These are phyloP conservation scores for Caenorhabditis briggsae DNA, from an alignment of 1,140 invertebrate genomes.

Conservation along the genomic window DNA sequence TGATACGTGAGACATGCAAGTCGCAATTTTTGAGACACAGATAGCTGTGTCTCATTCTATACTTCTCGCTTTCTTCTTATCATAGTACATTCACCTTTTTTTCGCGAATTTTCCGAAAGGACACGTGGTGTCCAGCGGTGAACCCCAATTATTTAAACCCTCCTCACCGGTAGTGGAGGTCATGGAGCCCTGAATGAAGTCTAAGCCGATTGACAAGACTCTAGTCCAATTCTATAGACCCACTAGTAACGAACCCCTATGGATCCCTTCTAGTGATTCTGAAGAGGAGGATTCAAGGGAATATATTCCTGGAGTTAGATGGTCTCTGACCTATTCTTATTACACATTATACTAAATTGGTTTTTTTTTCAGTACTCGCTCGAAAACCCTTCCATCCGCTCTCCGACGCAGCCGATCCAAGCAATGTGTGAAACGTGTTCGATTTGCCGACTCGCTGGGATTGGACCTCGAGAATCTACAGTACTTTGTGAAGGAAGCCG, in stretches of 20 bases:
- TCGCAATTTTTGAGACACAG: neutral
- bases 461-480: conserved; percentile 49
- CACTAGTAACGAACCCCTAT: conserved; percentile 23
- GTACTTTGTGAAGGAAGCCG: conserved; percentile 49
- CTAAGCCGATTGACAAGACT: conserved; percentile 25
- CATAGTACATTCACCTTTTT: conserved; percentile 39
- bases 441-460: conserved; percentile 51
- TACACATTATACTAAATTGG: neutral
- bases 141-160: neutral
- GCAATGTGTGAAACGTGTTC: conserved; percentile 40
- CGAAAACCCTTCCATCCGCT: conserved; percentile 52
- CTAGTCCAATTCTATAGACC: conserved; percentile 29
- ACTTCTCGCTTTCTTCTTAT: neutral
- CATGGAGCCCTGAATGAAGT: conserved; percentile 18
- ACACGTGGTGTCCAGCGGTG: neutral
- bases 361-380: conserved; percentile 23
- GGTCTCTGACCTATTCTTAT: neutral
- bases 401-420: conserved; percentile 43
- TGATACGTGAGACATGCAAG: conserved; percentile 50
- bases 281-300: neutral
- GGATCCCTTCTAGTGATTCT: neutral
- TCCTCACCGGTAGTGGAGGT: neutral
- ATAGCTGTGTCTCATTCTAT: neutral
- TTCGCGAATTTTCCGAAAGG: conserved; percentile 40
- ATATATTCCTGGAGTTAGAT: neutral